Conservation (phyloP, 2,888 invertebrate genomes). For the Chloromyia formosa region DNA sequence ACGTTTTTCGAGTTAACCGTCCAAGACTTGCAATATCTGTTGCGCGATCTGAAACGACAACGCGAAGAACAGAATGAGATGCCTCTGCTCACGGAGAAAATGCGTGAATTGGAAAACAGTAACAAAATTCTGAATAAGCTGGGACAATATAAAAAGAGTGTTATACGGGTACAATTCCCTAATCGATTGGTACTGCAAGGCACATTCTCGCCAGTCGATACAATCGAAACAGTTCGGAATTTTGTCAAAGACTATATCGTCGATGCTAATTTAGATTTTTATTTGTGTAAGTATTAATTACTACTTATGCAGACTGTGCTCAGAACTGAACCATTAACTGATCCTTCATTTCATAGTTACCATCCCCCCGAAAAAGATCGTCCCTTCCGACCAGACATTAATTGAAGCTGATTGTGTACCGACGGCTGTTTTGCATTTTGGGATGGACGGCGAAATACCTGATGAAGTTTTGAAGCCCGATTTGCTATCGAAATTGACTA, state of each 20-base stretch:
- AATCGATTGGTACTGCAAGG: conserved; percentile 87
- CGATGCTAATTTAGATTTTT: conserved; percentile 73
- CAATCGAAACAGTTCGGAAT: conserved; percentile 73
- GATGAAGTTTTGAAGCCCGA: conserved; percentile 68
- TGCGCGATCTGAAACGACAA: conserved; percentile 76
- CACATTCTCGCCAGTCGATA: conserved; percentile 80
- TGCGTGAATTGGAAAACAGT: conserved; percentile 70
- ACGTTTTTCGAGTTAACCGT: conserved; percentile 89
- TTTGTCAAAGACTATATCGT: conserved; percentile 79
- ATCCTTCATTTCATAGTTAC: conserved; percentile 69
- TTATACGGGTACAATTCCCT: conserved; percentile 88
- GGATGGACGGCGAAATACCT: conserved; percentile 64
- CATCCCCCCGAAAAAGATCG: conserved; percentile 80
- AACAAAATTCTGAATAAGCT: conserved; percentile 68
- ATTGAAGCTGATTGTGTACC: conserved; percentile 81
- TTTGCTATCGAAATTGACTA: conserved; percentile 70
- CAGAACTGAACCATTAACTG: too few species aligned
- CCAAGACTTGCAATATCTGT: conserved; percentile 79
- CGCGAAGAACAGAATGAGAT: conserved; percentile 74
- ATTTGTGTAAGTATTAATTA: conserved; percentile 75
- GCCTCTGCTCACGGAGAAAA: conserved; percentile 75
- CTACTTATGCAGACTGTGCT: neutral
- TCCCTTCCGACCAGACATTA: conserved; percentile 71
- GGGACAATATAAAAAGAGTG: conserved; percentile 76
- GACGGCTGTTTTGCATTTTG: conserved; percentile 79